Evolutionary conservation across 2,797 vertebrate species (phyloP).

Genomic region (Mormyrops boulengeri): DNA sequence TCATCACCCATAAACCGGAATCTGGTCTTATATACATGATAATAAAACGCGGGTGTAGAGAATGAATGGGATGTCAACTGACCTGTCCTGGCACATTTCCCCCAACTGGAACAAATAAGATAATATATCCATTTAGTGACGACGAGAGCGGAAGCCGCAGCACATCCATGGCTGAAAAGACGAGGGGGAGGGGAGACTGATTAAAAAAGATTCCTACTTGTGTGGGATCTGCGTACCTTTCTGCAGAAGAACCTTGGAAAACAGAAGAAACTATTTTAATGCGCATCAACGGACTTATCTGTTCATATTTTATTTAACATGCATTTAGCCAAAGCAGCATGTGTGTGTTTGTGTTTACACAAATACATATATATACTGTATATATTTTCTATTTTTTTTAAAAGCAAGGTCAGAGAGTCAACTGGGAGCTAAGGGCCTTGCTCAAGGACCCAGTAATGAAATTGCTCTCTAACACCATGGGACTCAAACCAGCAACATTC

Average conservation of each 20-base stretch:
- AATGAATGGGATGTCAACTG: not conserved
- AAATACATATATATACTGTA: not conserved
- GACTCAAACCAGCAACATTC: not conserved
- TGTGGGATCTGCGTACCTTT: not conserved
- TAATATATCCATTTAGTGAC: not conserved
- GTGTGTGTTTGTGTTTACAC: not conserved
- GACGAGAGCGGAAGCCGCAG: not conserved
- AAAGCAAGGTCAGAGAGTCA: not conserved
- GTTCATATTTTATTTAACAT: not conserved
- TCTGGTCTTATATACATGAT: not conserved
- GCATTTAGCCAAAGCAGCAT: not conserved
- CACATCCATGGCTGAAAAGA: not conserved
- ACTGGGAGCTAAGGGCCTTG: too few relatives aligned
- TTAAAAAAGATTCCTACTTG: not conserved
- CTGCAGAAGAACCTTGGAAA: not conserved
- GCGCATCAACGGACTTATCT: not conserved
- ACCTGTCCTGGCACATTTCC: not conserved
- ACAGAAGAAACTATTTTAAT: not conserved
- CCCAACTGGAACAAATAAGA: not conserved
- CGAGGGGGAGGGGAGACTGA: not conserved
- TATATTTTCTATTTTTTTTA: too few relatives aligned
- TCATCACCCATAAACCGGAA: not conserved
- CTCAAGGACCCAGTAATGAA: too few relatives aligned
- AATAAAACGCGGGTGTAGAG: not conserved
- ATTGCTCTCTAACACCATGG: not conserved